phyloP scores from a whole-genome alignment of 1,140 invertebrate species.

The Temnothorax nylanderi region DNA sequence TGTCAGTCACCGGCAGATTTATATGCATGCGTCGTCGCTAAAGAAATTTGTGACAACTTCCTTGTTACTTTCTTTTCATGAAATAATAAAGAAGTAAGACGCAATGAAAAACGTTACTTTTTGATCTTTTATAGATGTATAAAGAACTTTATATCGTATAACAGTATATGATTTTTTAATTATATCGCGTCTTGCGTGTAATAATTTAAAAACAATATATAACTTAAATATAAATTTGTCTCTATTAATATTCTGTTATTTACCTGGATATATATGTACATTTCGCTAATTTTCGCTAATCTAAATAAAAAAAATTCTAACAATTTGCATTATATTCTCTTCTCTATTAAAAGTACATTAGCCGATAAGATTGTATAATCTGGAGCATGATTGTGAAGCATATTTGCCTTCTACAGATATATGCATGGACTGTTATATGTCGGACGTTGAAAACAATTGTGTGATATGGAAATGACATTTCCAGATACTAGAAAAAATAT shows the following conservation, averaged over 20 bases:
- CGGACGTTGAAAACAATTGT: constrained; percentile 47
- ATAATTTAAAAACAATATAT: neutral
- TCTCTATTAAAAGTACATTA: neutral
- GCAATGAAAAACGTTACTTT: neutral
- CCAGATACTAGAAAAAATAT: constrained; percentile 52
- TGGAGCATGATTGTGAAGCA: neutral
- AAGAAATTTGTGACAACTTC: neutral
- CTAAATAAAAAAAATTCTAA: neutral
- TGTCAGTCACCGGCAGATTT: neutral
- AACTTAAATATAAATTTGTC: neutral
- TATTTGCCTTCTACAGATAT: constrained; percentile 16
- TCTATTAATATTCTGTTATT: neutral
- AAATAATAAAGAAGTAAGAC: constrained; percentile 1
- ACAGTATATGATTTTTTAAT: neutral
- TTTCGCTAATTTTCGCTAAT: neutral
- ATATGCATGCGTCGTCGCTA: neutral
- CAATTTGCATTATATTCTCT: neutral
- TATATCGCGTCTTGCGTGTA: neutral
- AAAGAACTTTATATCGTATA: neutral
- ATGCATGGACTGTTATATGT: constrained; percentile 9
- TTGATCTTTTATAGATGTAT: neutral
- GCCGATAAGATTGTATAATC: constrained; percentile 13
- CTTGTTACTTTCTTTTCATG: neutral
- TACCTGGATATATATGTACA: neutral
- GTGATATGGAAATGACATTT: constrained; percentile 59